Evolutionary conservation across 1,140 invertebrate genomes (phyloP), one percentile per base, ranked within the genome.

Genomic region (Cecropterus lyciades): DNA sequence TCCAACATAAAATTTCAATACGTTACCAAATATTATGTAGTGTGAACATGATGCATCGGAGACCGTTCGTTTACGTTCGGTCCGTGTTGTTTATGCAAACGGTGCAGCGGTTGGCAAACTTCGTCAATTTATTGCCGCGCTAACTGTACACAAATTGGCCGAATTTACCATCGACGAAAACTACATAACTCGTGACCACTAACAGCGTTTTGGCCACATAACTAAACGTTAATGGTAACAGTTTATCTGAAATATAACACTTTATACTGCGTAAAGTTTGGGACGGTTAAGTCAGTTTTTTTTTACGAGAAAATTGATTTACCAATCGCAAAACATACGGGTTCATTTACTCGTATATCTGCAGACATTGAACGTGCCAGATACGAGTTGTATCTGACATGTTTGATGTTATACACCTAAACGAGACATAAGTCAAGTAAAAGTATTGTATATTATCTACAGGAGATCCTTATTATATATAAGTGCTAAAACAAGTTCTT

Each of bases 111-210:
- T 55, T 55, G 16, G 52, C 52, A 55, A 55, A 55, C 33, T 55
- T 42, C 52, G 33, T 55, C 52, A 42, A 55, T 55, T 55, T 55
- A 55, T 42, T 55, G 52, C 52, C 37, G 15, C 37, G 52, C 52
- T 42, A 37, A 55, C 52, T 55, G 16, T 55, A 55, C 33, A 55
- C 52, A 37, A 13, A 13, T 14, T 15, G 51, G n/a, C 51, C 13
- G 51, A 16, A 33, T 11, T 37, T 37, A 37, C 27, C 27, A 15
- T 52, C 49, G n/a, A 52, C 14, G 13, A 16, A 37, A 37, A 53
- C 51, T 51, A 51, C 24, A 17, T 49, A 49, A 43, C 40, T 43
- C 40, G n/a, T 7, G 3, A 43, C 40, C 48, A n/a, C 48, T 13
- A 49, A 49, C 48, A 27, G 11, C 10, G 17, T 13, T 48, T 48